Evolutionary conservation across 2,888 invertebrate species (phyloP).

Genomic region (Mythimna vitellina): DNA sequence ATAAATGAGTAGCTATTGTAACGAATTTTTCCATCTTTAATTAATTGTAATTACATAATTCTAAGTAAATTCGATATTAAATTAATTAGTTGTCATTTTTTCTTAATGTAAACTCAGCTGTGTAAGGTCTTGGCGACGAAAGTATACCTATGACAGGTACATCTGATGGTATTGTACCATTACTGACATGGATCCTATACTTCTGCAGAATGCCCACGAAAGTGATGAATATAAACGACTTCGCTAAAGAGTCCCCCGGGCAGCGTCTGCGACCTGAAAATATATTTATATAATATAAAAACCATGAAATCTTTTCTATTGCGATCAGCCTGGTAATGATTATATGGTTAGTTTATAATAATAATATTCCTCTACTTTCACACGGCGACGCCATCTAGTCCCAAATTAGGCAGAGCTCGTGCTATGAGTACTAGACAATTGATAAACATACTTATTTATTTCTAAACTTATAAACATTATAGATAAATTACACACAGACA

Average conservation of each 20-base stretch:
- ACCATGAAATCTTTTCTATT: neutral
- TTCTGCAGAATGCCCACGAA: slow-evolving; percentile 91
- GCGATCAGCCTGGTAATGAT: neutral
- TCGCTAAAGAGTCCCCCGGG: slow-evolving; percentile 92
- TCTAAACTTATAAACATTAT: too few relatives aligned
- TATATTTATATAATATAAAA: slow-evolving; percentile 36
- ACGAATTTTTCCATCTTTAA: slow-evolving; percentile 21
- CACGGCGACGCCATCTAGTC: too few relatives aligned
- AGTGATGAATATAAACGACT: slow-evolving; percentile 91
- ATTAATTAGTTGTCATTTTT: slow-evolving; percentile 25
- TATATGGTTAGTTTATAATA: neutral
- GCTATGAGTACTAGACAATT: too few relatives aligned
- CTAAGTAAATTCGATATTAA: neutral
- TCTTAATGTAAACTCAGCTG: slow-evolving; percentile 76
- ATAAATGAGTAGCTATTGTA: slow-evolving; percentile 9
- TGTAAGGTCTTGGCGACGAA: slow-evolving; percentile 76
- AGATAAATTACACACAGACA: too few relatives aligned
- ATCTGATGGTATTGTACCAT: slow-evolving; percentile 77
- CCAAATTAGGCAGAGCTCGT: too few relatives aligned
- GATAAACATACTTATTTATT: too few relatives aligned
- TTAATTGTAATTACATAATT: slow-evolving; percentile 31
- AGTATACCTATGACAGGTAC: slow-evolving; percentile 79
- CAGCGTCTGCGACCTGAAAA: slow-evolving; percentile 91
- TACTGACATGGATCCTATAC: slow-evolving; percentile 77
- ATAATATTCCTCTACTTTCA: too few relatives aligned